Evolutionary conservation across 2,797 vertebrate genomes (phyloP).

Genomic region (Eulemur mongoz): DNA sequence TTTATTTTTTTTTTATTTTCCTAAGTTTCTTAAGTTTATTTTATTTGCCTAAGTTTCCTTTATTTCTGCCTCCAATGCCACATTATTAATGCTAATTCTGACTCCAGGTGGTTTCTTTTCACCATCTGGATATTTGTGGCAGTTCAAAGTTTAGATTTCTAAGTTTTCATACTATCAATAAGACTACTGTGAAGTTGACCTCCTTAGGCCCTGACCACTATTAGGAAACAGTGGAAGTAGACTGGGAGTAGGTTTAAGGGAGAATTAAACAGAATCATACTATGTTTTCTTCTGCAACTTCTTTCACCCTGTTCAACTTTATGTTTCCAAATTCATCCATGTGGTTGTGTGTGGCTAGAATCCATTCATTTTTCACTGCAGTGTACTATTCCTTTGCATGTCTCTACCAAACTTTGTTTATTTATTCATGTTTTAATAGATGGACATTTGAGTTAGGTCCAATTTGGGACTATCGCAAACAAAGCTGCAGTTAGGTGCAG

Average conservation of each 20-base stretch:
- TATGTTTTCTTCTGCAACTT: not conserved
- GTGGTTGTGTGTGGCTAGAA: not conserved
- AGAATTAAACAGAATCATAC: not conserved
- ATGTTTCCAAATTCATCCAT: not conserved
- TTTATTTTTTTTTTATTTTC: not conserved
- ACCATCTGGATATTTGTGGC: not conserved
- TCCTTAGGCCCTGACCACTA: not conserved
- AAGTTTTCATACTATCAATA: accelerated
- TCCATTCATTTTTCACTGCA: not conserved
- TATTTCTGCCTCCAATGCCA: not conserved
- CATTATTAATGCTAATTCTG: not conserved
- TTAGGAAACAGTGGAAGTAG: not conserved
- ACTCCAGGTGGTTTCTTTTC: not conserved
- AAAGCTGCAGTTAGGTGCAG: no score
- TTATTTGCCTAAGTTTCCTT: not conserved
- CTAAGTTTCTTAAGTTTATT: not conserved
- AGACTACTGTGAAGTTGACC: not conserved
- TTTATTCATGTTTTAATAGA: not conserved
- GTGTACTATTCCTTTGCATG: no score
- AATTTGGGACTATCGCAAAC: not conserved
- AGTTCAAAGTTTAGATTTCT: not conserved
- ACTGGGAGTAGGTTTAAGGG: not conserved
- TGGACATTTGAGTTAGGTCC: not conserved
- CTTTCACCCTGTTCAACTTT: not conserved
- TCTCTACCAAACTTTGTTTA: not conserved